Evolutionary conservation across 2,888 invertebrate genomes (phyloP).

Genomic region (Acleris holmiana): DNA sequence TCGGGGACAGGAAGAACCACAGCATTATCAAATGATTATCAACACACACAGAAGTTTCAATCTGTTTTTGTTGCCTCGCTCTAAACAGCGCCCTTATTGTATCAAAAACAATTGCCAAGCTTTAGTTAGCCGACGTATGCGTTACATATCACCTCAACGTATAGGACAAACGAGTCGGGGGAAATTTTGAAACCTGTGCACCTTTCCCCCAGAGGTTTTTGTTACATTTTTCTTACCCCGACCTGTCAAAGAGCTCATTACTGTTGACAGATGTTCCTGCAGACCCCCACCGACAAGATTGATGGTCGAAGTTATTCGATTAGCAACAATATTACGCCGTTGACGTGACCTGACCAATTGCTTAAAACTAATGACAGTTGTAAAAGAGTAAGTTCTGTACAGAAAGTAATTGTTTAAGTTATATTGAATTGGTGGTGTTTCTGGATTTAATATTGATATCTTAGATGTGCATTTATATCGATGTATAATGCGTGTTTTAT

Average conservation of each 20-base stretch:
- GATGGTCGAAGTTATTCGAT: slow-evolving; percentile 49
- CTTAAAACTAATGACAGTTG: slow-evolving; percentile 33
- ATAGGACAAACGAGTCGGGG: not conserved
- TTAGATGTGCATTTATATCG: too few species aligned
- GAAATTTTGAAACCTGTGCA: not conserved
- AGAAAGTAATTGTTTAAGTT: not conserved
- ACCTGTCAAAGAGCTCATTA: slow-evolving; percentile 59
- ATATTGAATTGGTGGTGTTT: too few species aligned
- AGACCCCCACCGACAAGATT: slow-evolving; percentile 51
- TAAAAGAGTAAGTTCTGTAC: not conserved
- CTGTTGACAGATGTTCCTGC: slow-evolving; percentile 56
- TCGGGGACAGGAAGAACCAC: too few species aligned
- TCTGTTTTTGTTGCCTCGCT: too few species aligned
- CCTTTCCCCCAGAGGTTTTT: not conserved
- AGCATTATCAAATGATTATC: too few species aligned
- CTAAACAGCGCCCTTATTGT: too few species aligned
- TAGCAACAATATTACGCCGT: slow-evolving; percentile 13
- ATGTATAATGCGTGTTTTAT: too few species aligned
- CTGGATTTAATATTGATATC: too few species aligned
- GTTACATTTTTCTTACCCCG: slow-evolving; percentile 35
- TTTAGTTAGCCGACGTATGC: too few species aligned
- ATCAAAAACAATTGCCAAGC: too few species aligned
- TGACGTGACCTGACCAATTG: slow-evolving; percentile 29
- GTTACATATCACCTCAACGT: not conserved
- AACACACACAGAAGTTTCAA: too few species aligned